Evolutionary conservation across 2,888 invertebrate species (phyloP).

Genomic region (Himalopsyche tibetana): DNA sequence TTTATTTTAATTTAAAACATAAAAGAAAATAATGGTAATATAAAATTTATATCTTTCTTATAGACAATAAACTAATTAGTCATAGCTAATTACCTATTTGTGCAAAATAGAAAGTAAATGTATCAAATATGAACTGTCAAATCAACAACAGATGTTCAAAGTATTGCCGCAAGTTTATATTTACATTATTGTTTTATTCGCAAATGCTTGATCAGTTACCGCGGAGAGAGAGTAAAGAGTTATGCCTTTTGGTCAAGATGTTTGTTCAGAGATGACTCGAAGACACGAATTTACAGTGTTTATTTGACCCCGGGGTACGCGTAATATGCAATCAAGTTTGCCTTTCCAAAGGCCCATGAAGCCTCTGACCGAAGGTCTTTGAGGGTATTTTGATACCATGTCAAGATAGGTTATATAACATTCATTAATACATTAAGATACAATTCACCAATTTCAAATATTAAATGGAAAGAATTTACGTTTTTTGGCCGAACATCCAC

Average conservation of each 20-base stretch:
- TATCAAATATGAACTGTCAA: conserved; percentile 4
- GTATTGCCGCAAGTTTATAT: neutral
- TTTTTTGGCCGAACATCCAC: too few species aligned
- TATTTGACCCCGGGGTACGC: neutral
- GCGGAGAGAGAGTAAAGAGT: neutral
- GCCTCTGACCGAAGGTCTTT: neutral
- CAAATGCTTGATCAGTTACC: neutral
- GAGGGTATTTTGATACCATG: too few species aligned
- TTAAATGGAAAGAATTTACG: too few species aligned
- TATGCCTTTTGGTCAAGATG: neutral
- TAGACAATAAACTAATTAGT: neutral
- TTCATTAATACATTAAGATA: too few species aligned
- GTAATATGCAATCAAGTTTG: neutral
- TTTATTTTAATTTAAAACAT: too few species aligned
- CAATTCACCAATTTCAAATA: too few species aligned
- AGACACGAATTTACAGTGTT: neutral
- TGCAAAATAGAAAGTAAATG: neutral
- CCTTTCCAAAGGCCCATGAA: neutral
- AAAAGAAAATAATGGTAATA: too few species aligned
- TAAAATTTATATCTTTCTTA: neutral
- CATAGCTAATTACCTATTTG: neutral
- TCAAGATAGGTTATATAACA: too few species aligned
- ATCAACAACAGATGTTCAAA: neutral
- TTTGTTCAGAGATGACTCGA: neutral
- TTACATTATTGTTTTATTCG: neutral